These are phyloP conservation scores for Ommatoiulus sabulosus DNA, from an alignment of 2,888 invertebrate genomes.

Conservation along the genomic window DNA sequence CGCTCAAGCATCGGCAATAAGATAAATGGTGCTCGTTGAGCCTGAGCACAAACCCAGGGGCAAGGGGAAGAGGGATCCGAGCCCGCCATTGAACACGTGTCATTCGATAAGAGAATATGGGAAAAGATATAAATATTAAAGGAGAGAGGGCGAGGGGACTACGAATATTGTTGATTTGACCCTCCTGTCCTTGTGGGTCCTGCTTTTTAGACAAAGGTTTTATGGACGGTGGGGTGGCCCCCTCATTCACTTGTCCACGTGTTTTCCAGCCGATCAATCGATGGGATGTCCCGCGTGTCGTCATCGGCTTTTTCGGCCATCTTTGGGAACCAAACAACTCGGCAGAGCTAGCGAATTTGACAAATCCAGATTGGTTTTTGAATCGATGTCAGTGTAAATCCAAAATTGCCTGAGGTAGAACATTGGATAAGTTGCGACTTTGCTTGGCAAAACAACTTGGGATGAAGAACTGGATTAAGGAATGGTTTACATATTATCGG, in stretches of 20 bases:
- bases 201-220: constrained; percentile 37
- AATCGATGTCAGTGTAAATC: too few relatives aligned
- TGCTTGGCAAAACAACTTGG: too few relatives aligned
- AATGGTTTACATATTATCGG: too few relatives aligned
- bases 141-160: background rate
- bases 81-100: background rate
- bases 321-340: too few relatives aligned
- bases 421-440: too few relatives aligned
- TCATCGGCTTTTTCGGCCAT: background rate
- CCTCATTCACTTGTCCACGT: background rate
- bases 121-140: constrained; percentile 26
- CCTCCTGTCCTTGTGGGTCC: constrained; percentile 20
- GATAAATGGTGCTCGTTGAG: constrained; percentile 29
- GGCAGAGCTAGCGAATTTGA: too few relatives aligned
- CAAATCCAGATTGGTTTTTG: too few relatives aligned
- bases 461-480: too few relatives aligned
- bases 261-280: constrained; percentile 5
- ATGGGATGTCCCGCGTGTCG: background rate
- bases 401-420: too few relatives aligned
- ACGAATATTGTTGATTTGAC: constrained; percentile 34
- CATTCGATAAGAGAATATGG: constrained; percentile 33
- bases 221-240: background rate
- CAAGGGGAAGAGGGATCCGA: background rate
- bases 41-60: background rate
- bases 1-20: background rate